phyloP scores from a whole-genome alignment of 2,797 vertebrate genomes.

The Galagoides demidoff region DNA sequence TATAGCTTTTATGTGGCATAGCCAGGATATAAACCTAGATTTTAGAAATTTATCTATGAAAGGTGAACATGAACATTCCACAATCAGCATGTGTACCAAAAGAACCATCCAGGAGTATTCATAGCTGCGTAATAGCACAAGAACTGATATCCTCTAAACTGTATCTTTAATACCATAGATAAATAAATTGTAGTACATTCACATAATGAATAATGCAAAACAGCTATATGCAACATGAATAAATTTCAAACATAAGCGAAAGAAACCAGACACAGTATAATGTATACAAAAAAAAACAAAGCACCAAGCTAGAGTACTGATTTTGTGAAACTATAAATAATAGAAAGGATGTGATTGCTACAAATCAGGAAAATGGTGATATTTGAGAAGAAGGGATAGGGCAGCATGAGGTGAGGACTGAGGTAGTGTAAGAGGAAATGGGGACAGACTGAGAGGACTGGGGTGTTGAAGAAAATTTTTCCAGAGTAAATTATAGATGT shows the following conservation, averaged over 20 bases:
- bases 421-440: background rate
- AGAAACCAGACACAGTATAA: background rate
- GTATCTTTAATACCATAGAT: background rate
- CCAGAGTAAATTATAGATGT: background rate
- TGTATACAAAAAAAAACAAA: background rate
- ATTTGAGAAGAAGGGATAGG: background rate
- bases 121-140: background rate
- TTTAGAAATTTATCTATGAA: background rate
- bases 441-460: background rate
- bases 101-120: background rate
- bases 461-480: background rate
- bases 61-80: background rate
- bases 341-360: background rate
- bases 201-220: background rate
- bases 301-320: background rate
- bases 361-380: background rate
- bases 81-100: background rate
- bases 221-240: background rate
- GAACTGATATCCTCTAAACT: background rate
- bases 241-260: background rate
- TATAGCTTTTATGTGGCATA: background rate
- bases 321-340: background rate
- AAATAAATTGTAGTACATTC: background rate
- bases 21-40: background rate
- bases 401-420: background rate